Evolutionary conservation across 2,113 vertebrate species (phyloP), one percentile per base, ranked within the genome.

Genomic region (Erythrolamprus reginae): DNA sequence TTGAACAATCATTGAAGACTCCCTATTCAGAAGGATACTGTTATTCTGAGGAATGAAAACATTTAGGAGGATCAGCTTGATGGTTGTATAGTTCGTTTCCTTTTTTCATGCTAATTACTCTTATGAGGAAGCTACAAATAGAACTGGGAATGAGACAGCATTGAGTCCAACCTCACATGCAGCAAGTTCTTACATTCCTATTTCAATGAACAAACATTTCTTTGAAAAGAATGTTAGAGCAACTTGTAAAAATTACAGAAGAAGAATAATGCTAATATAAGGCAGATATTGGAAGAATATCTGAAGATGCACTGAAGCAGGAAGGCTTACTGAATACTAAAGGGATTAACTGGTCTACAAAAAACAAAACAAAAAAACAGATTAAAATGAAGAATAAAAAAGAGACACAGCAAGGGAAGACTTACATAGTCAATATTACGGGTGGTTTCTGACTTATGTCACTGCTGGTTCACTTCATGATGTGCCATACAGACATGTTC

Each of bases 11-110:
- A 90, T 10, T 92, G 92, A 93, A 90, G 84, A 93, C 87, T 86
- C 17, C 88, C 1, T 93, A 92, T 94, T 94, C 89, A 90, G 50
- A 92, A 92, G 84, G 52, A 38, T 91, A 58, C 23, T 88, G 26
- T 94, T 95, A 94, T 89, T 58, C 38, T 90, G n/a, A 70, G 82
- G 91, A 93, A 91, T 88, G n/a, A 91, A 96, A 94, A 94, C 28
- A 92, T 89, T 94, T 93, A 91, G 45, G 70, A 94, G 70, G 70
- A 95, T 84, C 45, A 93, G 17, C 52, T 94, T 94, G 93, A 92
- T 92, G 61, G 92, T 33, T 90, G 87, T 92, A 92, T 87, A 94
- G 55, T 89, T 94, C 38, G 3, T 83, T n/a, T 93, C 91, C 28
- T 85, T 89, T 94, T 94, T 82, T 92, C 89, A 92, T 90, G 86